phyloP scores from a whole-genome alignment of 2,113 vertebrate species.

The Ibidorhyncha struthersii region DNA sequence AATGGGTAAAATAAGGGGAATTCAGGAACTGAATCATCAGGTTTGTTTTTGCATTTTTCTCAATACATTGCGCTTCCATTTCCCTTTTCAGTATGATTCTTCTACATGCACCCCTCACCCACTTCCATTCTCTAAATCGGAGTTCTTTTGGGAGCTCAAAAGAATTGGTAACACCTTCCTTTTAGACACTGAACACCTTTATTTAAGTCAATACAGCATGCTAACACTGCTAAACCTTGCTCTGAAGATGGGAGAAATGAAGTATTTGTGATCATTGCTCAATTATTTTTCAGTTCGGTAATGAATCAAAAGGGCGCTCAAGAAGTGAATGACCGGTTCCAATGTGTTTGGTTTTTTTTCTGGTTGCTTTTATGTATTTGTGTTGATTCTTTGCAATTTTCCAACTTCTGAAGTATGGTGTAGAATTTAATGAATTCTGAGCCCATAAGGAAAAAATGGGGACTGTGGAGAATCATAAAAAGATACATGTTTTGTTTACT shows the following conservation, averaged over 20 bases:
- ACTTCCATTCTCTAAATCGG: not conserved
- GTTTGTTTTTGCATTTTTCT: not conserved
- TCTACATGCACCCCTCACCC: rapidly evolving
- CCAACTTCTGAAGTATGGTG: not conserved
- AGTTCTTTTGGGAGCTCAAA: not conserved
- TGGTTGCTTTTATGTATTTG: not conserved
- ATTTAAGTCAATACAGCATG: not conserved
- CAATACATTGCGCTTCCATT: not conserved
- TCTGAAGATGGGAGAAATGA: not conserved
- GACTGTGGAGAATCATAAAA: not conserved
- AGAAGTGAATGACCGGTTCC: not conserved
- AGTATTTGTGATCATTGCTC: not conserved
- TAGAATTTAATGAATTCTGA: not conserved
- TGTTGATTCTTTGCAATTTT: not conserved
- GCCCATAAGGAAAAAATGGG: not conserved
- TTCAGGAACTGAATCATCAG: not conserved
- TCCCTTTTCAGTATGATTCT: not conserved
- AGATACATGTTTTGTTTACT: slow-evolving; percentile 9
- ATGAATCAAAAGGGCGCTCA: not conserved
- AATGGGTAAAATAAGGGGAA: not conserved
- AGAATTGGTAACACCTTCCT: not conserved
- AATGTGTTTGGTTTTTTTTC: rapidly evolving
- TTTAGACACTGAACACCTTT: not conserved
- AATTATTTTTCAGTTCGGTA: not conserved
- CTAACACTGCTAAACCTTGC: not conserved